These are phyloP conservation scores for Apodemus agrarius DNA, from an alignment of 2,797 vertebrate species.

Conservation along the genomic window DNA sequence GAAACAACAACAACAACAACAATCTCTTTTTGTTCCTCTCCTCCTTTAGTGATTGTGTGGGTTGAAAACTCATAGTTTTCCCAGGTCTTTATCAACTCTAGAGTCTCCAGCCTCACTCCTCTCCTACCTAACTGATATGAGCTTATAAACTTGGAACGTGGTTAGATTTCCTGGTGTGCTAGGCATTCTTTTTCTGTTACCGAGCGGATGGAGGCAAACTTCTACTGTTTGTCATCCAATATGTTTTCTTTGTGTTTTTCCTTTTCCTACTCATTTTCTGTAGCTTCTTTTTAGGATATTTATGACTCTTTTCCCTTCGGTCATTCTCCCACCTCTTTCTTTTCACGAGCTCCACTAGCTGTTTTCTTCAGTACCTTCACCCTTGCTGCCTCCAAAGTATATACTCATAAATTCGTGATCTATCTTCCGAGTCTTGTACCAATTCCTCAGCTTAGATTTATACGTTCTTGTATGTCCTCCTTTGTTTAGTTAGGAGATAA, in stretches of 20 bases:
- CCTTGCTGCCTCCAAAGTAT: background rate
- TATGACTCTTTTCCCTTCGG: background rate
- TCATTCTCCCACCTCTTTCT: background rate
- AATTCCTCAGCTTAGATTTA: background rate
- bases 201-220: background rate
- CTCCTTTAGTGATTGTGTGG: background rate
- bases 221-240: background rate
- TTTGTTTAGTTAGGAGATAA: background rate
- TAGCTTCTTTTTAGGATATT: background rate
- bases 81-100: background rate
- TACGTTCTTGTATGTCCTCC: background rate
- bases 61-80: background rate
- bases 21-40: background rate
- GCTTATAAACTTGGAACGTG: background rate
- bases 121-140: background rate
- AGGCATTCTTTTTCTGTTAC: background rate
- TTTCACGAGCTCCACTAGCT: background rate
- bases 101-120: background rate
- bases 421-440: background rate
- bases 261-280: background rate
- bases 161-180: background rate
- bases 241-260: background rate
- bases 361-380: background rate
- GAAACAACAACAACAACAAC: too few relatives aligned
- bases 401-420: background rate